A percentile compares a stretch with the other conserved stretches of the same genome.
phyloP scores from a whole-genome alignment of 2,113 vertebrate species.

The Aegithalos caudatus region DNA sequence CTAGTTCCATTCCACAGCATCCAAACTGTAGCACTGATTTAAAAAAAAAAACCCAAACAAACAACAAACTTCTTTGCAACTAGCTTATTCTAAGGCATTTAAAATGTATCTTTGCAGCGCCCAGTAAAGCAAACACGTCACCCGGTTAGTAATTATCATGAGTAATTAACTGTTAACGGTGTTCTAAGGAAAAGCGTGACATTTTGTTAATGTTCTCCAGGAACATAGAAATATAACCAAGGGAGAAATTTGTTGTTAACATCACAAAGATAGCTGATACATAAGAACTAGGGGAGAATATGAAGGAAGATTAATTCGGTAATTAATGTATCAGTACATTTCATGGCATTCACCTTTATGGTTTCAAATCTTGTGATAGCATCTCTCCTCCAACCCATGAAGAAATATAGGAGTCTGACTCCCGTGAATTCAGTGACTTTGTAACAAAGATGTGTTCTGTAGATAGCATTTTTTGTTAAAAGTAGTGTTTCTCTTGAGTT shows the following conservation, averaged over 20 bases:
- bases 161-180: slow-evolving; percentile 22
- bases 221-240: neutral
- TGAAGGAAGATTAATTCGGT: neutral
- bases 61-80: neutral
- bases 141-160: neutral
- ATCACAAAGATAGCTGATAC: neutral
- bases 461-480: neutral
- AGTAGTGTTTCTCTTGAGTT: neutral
- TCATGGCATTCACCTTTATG: neutral
- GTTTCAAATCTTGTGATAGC: neutral
- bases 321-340: no score
- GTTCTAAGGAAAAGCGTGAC: neutral
- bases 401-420: neutral
- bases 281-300: neutral
- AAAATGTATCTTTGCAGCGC: neutral
- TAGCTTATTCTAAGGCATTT: neutral
- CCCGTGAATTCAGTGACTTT: neutral
- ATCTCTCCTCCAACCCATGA: neutral
- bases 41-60: neutral
- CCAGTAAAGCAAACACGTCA: slow-evolving; percentile 28
- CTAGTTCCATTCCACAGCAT: neutral
- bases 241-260: slow-evolving; percentile 13
- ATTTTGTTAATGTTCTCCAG: slow-evolving; percentile 24
- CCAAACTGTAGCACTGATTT: neutral
- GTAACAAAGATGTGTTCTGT: neutral